Conservation (phyloP, 1,140 invertebrate genomes). For the Tenebrio molitor region DNA sequence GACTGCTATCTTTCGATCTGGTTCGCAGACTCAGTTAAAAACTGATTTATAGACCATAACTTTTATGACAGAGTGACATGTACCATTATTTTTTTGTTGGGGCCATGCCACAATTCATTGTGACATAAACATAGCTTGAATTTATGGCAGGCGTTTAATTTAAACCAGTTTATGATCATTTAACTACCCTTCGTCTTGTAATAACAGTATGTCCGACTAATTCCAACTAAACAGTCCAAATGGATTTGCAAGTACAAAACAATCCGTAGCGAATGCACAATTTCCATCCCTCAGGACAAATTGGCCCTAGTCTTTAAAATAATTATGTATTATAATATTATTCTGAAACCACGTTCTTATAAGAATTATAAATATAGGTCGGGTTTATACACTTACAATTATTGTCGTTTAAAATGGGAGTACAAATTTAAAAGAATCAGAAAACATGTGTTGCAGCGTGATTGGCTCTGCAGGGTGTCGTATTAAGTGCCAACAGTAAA, state of each 20-base stretch:
- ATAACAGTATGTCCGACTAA: constrained; percentile 37
- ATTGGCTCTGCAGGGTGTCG: too few species aligned
- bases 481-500: too few species aligned
- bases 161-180: constrained; percentile 56
- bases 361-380: too few species aligned
- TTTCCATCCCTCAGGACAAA: not conserved
- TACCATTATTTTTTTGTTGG: constrained; percentile 56
- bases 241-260: constrained; percentile 24
- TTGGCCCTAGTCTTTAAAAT: too few species aligned
- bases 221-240: constrained; percentile 30
- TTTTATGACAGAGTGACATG: constrained; percentile 58
- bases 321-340: too few species aligned
- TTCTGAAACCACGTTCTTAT: too few species aligned
- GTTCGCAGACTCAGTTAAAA: constrained; percentile 51
- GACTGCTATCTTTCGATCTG: constrained; percentile 44
- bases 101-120: constrained; percentile 47
- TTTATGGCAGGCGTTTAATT: constrained; percentile 56
- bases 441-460: too few species aligned
- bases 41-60: constrained; percentile 60
- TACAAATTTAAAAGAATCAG: too few species aligned
- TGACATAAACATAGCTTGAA: constrained; percentile 51
- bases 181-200: constrained; percentile 45
- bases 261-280: not conserved
- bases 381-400: too few species aligned
- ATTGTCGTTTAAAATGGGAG: too few species aligned